Percentiles rank a stretch among this genome's conserved stretches.
Conservation (phyloP, 1,140 invertebrate species). For the Apocrypta bakeri region DNA sequence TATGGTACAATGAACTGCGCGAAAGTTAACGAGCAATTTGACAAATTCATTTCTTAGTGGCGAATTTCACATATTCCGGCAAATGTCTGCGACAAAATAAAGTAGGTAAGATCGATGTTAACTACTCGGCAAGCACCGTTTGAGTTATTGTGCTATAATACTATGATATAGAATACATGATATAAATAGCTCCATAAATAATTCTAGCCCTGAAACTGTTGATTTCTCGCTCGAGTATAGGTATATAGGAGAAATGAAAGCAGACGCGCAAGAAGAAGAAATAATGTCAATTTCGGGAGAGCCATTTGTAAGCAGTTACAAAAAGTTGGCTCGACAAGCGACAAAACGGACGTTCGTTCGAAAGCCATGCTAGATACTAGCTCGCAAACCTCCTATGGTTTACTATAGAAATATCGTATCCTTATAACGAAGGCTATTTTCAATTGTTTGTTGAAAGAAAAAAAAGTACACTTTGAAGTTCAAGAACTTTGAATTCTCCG, state of each 20-base stretch:
- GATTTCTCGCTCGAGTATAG: neutral
- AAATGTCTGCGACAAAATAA: neutral
- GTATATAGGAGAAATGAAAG: neutral
- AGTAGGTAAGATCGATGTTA: neutral
- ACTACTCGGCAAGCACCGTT: neutral
- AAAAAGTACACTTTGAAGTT: neutral
- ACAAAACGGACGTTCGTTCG: neutral
- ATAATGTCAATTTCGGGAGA: neutral
- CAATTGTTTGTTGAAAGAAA: neutral
- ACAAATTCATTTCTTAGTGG: constrained; percentile 13
- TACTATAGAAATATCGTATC: neutral
- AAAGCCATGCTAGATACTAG: neutral
- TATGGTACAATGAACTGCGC: neutral
- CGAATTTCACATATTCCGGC: neutral
- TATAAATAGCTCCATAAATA: neutral
- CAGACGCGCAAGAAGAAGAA: too few relatives aligned
- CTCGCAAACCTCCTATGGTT: neutral
- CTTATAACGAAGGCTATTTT: neutral
- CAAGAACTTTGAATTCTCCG: constrained; percentile 11
- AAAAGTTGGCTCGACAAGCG: neutral
- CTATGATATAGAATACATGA: too few relatives aligned
- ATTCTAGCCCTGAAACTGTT: neutral
- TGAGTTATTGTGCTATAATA: neutral
- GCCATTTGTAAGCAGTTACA: neutral
- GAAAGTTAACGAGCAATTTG: neutral